phyloP scores from a whole-genome alignment of 2,888 invertebrate species.

The Drosophila cracens region DNA sequence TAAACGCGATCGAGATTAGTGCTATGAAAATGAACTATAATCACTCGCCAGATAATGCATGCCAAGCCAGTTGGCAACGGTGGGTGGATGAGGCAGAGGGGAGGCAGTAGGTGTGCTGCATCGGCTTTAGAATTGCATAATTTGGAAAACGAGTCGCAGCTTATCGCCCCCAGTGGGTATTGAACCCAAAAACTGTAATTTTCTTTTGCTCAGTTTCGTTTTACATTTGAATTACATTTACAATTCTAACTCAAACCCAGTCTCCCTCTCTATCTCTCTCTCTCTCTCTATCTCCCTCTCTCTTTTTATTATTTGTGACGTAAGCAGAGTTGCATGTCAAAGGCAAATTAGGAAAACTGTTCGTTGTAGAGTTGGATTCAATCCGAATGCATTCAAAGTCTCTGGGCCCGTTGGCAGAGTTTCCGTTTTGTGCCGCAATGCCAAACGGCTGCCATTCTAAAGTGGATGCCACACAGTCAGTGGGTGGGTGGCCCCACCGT shows the following conservation, averaged over 20 bases:
- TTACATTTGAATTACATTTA: slow-evolving; percentile 46
- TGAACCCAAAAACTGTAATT: slow-evolving; percentile 40
- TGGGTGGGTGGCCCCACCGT: not conserved
- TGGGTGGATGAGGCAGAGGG: not conserved
- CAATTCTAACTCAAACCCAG: slow-evolving; percentile 10
- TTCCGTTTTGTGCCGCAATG: slow-evolving; percentile 39
- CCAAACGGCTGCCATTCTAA: slow-evolving; percentile 32
- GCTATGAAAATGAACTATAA: slow-evolving; percentile 30
- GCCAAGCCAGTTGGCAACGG: slow-evolving; percentile 1
- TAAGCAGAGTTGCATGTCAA: slow-evolving; percentile 70
- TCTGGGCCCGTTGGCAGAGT: slow-evolving; percentile 8
- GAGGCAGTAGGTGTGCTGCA: not conserved
- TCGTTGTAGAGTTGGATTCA: slow-evolving; percentile 45
- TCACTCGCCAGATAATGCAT: slow-evolving; percentile 32
- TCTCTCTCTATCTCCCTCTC: not conserved
- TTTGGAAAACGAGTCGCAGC: slow-evolving; percentile 20
- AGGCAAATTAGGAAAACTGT: slow-evolving; percentile 63
- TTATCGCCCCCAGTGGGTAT: slow-evolving; percentile 48
- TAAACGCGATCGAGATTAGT: slow-evolving; percentile 19
- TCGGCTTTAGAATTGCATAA: slow-evolving; percentile 46
- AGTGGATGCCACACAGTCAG: not conserved
- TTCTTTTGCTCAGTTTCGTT: slow-evolving; percentile 1
- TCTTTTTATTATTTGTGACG: slow-evolving; percentile 44
- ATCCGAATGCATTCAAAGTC: slow-evolving; percentile 55
- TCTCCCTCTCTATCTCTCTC: not conserved